Base-by-base conservation (phyloP, 1,140 invertebrate genomes). In the Papilio machaon region DNA sequence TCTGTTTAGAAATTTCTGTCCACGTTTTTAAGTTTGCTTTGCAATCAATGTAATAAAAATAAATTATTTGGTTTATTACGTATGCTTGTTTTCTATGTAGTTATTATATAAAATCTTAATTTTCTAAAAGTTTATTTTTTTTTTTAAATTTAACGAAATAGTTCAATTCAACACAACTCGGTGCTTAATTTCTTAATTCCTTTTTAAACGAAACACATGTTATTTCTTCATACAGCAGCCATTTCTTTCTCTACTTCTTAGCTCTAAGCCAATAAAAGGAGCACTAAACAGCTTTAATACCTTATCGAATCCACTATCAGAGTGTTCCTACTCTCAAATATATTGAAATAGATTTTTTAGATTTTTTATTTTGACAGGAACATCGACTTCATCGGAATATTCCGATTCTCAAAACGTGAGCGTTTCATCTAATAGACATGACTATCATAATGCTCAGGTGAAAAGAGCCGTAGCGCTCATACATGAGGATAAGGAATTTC, bases 401-500 rank as follows among this genome's bases (percentile, higher is more conserved):
- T 67, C 64, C 30, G 64, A 67, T 67, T 6, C 30, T 15, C 64
- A 67, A 67, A 35, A 5, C 30, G 11, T 30, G 4, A 67, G 35
- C 11, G 64, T 15, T 67, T 67, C 89, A 13, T 91, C 90, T 8
- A 87, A 84, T 73, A 67, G 13, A 30, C 13, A 67, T 4, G 30
- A 35, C 30, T 67, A 80, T 23, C 73, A 80, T 47, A 77, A 88
- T 78, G 43, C 79, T 23, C 73, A 84, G 60, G 75, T 89, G 46
- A 85, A 83, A 78, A 79, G 86, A 81, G 91, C 90, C 54, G 76
- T 91, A 4, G 85, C 90, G 19, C 90, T 90, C 74, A 82, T 93
- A 8, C 88, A 92, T 74, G 80, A 81, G 79, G 92, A 93, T 74
- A 88, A 89, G 75, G 89, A 91, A 15, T 88, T 92, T 54, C 83